Conservation (phyloP, 2,113 vertebrate species). For the Rhinolophus sinicus region DNA sequence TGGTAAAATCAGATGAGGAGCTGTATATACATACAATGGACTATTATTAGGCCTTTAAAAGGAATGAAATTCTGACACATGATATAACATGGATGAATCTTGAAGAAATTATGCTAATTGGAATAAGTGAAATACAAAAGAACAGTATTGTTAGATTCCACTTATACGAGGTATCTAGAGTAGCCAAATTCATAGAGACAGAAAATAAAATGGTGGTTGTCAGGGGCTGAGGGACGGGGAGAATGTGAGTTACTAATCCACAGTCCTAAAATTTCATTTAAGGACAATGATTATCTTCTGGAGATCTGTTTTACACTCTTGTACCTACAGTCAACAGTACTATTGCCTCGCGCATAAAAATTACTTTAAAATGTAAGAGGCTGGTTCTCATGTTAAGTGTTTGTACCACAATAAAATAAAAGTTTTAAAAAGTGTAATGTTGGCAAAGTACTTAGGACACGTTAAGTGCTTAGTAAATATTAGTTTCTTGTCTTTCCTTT, state of each 20-base stretch:
- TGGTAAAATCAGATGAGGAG: background rate
- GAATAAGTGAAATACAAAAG: background rate
- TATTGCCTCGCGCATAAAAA: background rate
- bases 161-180: background rate
- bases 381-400: background rate
- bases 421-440: background rate
- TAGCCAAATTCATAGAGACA: background rate
- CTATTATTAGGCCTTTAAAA: background rate
- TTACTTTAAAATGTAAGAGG: background rate
- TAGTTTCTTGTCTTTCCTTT: constrained; percentile 20
- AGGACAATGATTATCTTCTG: background rate
- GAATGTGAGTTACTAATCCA: background rate
- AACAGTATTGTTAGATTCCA: background rate
- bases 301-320: background rate
- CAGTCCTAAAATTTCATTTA: background rate
- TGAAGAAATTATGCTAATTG: background rate
- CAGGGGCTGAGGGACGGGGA: background rate
- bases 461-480: constrained; percentile 40
- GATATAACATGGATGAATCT: background rate
- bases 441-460: background rate
- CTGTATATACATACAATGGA: background rate
- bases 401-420: background rate
- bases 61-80: background rate
- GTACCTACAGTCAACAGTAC: background rate
- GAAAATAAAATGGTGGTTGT: background rate